Base-by-base conservation (phyloP, 2,113 vertebrate species). In the Meles meles region DNA sequence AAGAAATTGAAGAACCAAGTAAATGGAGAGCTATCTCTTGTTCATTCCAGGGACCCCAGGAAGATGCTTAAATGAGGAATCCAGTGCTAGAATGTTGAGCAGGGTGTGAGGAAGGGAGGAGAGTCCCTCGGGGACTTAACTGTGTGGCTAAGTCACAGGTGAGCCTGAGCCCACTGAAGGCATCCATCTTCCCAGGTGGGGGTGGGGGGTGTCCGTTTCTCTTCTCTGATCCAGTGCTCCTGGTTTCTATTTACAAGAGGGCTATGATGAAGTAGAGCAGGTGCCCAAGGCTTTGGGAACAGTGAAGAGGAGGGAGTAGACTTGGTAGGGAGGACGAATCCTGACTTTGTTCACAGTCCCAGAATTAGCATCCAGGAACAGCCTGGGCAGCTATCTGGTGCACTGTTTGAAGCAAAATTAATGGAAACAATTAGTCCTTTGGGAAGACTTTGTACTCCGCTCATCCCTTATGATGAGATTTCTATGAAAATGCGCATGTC, bases 81-180 rank as follows among this genome's bases (percentile, higher is more conserved):
- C 6, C 5, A 6, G 25, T 55, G 21, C 11, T 27, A 67, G 52
- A 25, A n/a, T 2, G 39, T 29, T 69, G 67, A 31, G 61, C 11
- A 1, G 12, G 0, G 25, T 37, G 21, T 42, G 31, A 37, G 7
- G 74, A 76, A 74, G 61, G 31, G 44, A 13, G 47, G 17, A 49
- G 65, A 37, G 27, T 20, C 20, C n/a, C 13, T 25, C 2, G 0
- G 5, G 17, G 5, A 61, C 59, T 61, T 5, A 57, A 21, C 8
- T 20, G 0, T 1, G 6, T 21, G 0, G 34, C 63, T 79, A 9
- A 7, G 23, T n/a, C 13, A 17, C 27, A 11, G 57, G 25, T 7
- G 10, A 84, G 81, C 20, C 20, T 27, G 7, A 0, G 5, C 42
- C n/a, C 47, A 6, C 7, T 1, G 7, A 81, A 23, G 55, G 13